phyloP scores from a whole-genome alignment of 2,797 vertebrate genomes.

The Danio kyathit region DNA sequence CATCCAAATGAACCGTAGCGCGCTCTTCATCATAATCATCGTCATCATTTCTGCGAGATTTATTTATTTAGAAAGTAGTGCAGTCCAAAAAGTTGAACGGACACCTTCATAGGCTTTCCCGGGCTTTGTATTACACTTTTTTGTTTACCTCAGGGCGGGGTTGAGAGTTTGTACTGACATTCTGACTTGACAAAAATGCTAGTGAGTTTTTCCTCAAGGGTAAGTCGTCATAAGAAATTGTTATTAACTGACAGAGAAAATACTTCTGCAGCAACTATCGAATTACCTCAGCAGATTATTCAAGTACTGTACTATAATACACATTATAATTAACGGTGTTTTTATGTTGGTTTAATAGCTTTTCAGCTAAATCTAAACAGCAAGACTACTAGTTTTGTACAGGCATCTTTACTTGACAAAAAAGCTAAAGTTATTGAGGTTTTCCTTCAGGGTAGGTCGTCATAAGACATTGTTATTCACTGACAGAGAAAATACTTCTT shows the following conservation, averaged over 20 bases:
- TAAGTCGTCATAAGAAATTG: not conserved
- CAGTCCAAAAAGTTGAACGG: too few relatives aligned
- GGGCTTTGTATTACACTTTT: not conserved
- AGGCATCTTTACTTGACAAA: too few relatives aligned
- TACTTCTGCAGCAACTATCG: too few relatives aligned
- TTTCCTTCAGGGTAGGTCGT: constrained; percentile 8
- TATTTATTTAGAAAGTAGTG: not conserved
- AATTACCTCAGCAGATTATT: too few relatives aligned
- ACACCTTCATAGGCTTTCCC: not conserved
- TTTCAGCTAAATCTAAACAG: not conserved
- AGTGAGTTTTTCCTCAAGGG: not conserved
- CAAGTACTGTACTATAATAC: too few relatives aligned
- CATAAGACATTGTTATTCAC: not conserved
- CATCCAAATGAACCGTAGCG: not conserved
- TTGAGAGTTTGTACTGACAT: not conserved
- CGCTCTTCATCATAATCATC: too few relatives aligned
- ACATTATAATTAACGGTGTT: too few relatives aligned
- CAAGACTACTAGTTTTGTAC: not conserved
- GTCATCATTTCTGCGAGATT: not conserved
- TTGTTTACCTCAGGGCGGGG: not conserved
- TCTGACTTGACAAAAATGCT: not conserved
- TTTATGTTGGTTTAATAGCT: not conserved
- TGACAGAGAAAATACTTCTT: not conserved
- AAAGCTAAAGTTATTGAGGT: too few relatives aligned
- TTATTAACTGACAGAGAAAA: not conserved